phyloP scores from a whole-genome alignment of 2,888 invertebrate genomes.

The Campoplex nolae region DNA sequence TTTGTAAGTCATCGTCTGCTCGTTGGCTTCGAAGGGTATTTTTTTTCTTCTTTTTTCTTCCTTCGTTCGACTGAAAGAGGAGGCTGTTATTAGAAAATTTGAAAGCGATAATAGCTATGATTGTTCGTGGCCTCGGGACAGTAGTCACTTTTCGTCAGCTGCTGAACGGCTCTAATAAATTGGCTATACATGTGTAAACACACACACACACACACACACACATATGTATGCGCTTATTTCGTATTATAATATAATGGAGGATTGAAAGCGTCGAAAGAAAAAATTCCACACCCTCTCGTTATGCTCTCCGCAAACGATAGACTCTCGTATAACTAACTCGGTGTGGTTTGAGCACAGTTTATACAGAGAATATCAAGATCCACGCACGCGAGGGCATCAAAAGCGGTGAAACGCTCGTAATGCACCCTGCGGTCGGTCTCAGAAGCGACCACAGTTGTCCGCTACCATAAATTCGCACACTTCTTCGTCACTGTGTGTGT shows the following conservation, averaged over 20 bases:
- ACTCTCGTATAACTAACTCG: slow-evolving; percentile 19
- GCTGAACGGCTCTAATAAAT: slow-evolving; percentile 33
- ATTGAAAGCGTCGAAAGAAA: slow-evolving; percentile 30
- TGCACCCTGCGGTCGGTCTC: slow-evolving; percentile 74
- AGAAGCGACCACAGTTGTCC: slow-evolving; percentile 42
- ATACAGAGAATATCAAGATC: slow-evolving; percentile 67
- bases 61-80: background rate
- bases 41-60: background rate
- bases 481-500: background rate
- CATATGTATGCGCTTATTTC: too few relatives aligned
- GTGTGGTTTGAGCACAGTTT: slow-evolving; percentile 39
- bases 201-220: slow-evolving; percentile 1
- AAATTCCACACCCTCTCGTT: slow-evolving; percentile 43
- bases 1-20: background rate
- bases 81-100: slow-evolving; percentile 48
- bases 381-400: slow-evolving; percentile 68
- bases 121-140: slow-evolving; percentile 44
- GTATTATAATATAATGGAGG: slow-evolving; percentile 12
- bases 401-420: slow-evolving; percentile 75
- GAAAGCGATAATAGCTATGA: slow-evolving; percentile 52
- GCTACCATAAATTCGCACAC: slow-evolving; percentile 29
- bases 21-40: background rate
- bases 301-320: slow-evolving; percentile 33
- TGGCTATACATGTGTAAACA: slow-evolving; percentile 2
- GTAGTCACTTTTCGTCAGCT: slow-evolving; percentile 52